A percentile compares a stretch with the other conserved stretches of the same genome.
Evolutionary conservation across 2,113 vertebrate genomes (phyloP).

Genomic region (Nothocercus nigrocapillus): DNA sequence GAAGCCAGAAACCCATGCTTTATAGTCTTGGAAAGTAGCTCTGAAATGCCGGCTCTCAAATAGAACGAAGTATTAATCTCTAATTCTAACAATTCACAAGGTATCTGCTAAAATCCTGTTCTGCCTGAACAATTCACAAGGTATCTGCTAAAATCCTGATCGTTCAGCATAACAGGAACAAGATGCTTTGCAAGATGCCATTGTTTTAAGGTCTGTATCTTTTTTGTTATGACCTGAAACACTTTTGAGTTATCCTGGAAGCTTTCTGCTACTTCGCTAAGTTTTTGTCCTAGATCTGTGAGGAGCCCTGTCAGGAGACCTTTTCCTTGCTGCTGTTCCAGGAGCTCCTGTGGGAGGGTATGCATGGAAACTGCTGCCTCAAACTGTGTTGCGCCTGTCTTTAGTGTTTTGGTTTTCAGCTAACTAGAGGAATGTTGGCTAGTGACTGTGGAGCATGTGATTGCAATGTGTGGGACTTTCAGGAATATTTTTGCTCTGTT

Average conservation of each 20-base stretch:
- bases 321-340: not conserved
- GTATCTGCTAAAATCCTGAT: not conserved
- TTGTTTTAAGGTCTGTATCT: not conserved
- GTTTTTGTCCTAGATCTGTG: not conserved
- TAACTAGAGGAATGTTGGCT: not conserved
- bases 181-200: not conserved
- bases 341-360: not conserved
- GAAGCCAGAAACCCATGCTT: not conserved
- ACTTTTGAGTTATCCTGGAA: not conserved
- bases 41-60: not conserved
- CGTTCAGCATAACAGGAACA: not conserved
- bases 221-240: not conserved
- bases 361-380: accelerated
- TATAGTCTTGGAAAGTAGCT: not conserved
- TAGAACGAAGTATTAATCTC: not conserved
- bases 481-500: not conserved
- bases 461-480: not conserved
- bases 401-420: not conserved
- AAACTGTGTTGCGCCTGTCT: not conserved
- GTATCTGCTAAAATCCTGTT: not conserved
- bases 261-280: not conserved
- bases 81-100: not conserved
- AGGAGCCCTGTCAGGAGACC: not conserved
- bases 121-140: not conserved
- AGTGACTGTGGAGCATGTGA: not conserved